These are phyloP conservation scores for Achatina immaculata DNA, from an alignment of 1,140 invertebrate species.

Conservation along the genomic window DNA sequence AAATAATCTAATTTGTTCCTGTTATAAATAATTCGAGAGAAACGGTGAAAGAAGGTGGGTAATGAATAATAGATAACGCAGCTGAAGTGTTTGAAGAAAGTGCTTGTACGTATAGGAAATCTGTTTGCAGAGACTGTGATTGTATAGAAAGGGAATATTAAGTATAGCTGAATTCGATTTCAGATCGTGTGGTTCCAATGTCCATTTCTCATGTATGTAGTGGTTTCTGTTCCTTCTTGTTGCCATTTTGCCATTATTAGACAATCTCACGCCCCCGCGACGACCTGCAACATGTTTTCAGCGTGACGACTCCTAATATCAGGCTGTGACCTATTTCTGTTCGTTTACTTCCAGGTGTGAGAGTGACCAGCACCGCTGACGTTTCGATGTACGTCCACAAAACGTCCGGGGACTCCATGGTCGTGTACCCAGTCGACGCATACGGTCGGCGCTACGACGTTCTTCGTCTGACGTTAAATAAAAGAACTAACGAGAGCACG, in stretches of 20 bases:
- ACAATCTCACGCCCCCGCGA: neutral
- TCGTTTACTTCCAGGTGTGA: conserved; percentile 13
- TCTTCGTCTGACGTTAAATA: neutral
- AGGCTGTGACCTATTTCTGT: too few species aligned
- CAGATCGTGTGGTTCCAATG: neutral
- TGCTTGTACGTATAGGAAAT: too few species aligned
- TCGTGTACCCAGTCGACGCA: conserved; percentile 13
- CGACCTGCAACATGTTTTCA: too few species aligned
- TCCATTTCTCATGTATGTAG: neutral
- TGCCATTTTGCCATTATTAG: neutral
- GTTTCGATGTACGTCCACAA: conserved; percentile 27
- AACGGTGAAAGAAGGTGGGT: too few species aligned
- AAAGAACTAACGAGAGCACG: neutral
- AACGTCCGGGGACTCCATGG: conserved; percentile 3
- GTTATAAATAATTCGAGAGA: too few species aligned
- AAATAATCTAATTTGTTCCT: too few species aligned
- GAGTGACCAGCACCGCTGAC: conserved; percentile 7
- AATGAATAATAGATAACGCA: too few species aligned
- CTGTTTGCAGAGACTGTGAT: too few species aligned
- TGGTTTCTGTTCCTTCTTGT: neutral
- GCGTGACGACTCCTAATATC: too few species aligned
- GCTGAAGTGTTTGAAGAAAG: too few species aligned
- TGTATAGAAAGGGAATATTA: neutral
- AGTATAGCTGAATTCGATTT: neutral
- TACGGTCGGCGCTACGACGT: neutral